A percentile compares a stretch with the other conserved stretches of the same genome.
Conservation (phyloP, 2,797 vertebrate genomes). For the Sebastolobus altivelis region DNA sequence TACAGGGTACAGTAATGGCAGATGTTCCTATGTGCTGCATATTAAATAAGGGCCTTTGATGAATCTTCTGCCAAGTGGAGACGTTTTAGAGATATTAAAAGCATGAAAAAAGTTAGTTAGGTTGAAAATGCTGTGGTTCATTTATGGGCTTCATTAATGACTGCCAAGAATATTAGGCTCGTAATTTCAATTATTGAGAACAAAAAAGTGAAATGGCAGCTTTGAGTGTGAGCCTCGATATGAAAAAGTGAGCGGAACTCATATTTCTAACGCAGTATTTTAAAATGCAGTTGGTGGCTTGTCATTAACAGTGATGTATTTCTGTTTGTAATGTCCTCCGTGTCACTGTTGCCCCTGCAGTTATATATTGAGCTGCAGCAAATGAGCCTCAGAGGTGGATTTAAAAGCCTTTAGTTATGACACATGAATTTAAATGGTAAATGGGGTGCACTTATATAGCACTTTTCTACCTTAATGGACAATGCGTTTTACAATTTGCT, state of each 20-base stretch:
- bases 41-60: slow-evolving; percentile 29
- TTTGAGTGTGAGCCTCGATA: background rate
- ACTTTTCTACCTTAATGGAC: background rate
- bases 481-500: background rate
- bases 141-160: background rate
- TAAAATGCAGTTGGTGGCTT: background rate
- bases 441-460: background rate
- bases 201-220: background rate
- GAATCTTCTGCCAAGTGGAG: slow-evolving; percentile 14
- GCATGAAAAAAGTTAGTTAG: background rate
- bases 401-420: background rate
- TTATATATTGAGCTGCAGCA: background rate
- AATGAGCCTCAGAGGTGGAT: background rate
- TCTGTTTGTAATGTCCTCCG: background rate
- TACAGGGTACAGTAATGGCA: slow-evolving; percentile 42
- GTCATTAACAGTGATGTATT: background rate
- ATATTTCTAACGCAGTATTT: background rate
- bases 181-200: background rate
- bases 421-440: background rate
- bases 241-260: background rate
- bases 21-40: slow-evolving; percentile 44
- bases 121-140: background rate
- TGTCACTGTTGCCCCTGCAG: background rate
- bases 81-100: slow-evolving; percentile 4
- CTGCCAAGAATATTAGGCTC: background rate